Evolutionary conservation across 2,888 invertebrate genomes (phyloP).

Genomic region (Synanthedon vespiformis): DNA sequence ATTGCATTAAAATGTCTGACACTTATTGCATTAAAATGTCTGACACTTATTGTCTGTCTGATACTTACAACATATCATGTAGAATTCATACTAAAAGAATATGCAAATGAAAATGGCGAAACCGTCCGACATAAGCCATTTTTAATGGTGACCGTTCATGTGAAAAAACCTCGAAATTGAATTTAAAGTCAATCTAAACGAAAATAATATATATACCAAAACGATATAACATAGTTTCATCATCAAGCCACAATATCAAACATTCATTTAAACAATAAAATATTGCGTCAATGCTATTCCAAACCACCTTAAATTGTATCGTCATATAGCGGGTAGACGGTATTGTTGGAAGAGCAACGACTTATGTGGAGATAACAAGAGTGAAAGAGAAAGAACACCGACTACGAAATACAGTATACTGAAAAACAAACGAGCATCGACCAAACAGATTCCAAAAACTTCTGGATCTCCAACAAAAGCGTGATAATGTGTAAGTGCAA

Average conservation of each 20-base stretch:
- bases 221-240: conserved; percentile 2
- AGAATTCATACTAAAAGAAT: too few relatives aligned
- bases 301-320: background rate
- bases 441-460: conserved; percentile 24
- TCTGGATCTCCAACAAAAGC: conserved; percentile 35
- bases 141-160: too few relatives aligned
- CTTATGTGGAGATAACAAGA: conserved; percentile 28
- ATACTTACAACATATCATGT: too few relatives aligned
- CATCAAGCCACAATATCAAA: conserved; percentile 13
- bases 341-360: conserved; percentile 31
- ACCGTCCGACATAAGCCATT: too few relatives aligned
- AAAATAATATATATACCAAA: conserved; percentile 3
- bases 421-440: conserved; percentile 31
- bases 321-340: conserved; percentile 4
- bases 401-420: conserved; percentile 48
- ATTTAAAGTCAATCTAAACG: too few relatives aligned
- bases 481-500: conserved; percentile 56
- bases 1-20: too few relatives aligned
- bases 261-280: conserved; percentile 5
- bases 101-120: too few relatives aligned
- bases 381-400: conserved; percentile 69
- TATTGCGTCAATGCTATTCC: conserved; percentile 18
- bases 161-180: too few relatives aligned
- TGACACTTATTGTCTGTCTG: too few relatives aligned
- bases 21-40: too few relatives aligned